Percentiles rank a stretch among this genome's conserved stretches.
phyloP scores from a whole-genome alignment of 2,797 vertebrate species.

The Anguilla pacifica region DNA sequence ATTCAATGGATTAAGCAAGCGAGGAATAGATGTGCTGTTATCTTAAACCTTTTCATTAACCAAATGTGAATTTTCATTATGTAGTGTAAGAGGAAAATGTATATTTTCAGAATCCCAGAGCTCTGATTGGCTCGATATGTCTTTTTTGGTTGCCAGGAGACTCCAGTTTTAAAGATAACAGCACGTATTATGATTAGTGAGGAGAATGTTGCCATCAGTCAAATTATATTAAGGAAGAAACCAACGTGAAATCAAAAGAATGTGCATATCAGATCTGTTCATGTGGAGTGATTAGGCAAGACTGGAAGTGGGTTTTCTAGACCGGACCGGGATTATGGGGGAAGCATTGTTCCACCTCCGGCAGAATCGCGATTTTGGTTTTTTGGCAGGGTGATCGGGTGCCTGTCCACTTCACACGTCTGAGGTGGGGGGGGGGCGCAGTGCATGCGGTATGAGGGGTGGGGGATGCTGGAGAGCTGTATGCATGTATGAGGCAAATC shows the following conservation, averaged over 20 bases:
- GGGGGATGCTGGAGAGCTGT: slow-evolving; percentile 61
- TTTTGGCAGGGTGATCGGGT: not conserved
- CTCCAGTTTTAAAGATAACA: slow-evolving; percentile 53
- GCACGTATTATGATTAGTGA: slow-evolving; percentile 42
- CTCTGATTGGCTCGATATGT: slow-evolving; percentile 3
- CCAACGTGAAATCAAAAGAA: slow-evolving; percentile 15
- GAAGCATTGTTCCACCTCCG: not conserved
- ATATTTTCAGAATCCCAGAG: slow-evolving; percentile 32
- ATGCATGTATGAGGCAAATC: slow-evolving; percentile 83
- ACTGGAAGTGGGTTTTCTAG: not conserved
- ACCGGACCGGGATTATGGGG: not conserved
- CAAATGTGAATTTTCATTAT: not conserved
- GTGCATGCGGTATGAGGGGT: slow-evolving; percentile 22
- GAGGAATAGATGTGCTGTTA: slow-evolving; percentile 43
- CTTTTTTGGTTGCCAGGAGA: slow-evolving; percentile 18
- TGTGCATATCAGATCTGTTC: slow-evolving; percentile 20
- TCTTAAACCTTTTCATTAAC: slow-evolving; percentile 43
- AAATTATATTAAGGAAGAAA: slow-evolving; percentile 45
- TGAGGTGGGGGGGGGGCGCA: slow-evolving; percentile 23
- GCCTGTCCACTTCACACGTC: slow-evolving; percentile 51
- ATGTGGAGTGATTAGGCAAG: slow-evolving; percentile 24
- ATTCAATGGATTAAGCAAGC: slow-evolving; percentile 40
- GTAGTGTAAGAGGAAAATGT: not conserved
- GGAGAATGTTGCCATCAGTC: slow-evolving; percentile 39
- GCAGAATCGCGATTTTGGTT: not conserved